phyloP scores from a whole-genome alignment of 2,888 invertebrate genomes.

The Pandemis cinnamomeana region DNA sequence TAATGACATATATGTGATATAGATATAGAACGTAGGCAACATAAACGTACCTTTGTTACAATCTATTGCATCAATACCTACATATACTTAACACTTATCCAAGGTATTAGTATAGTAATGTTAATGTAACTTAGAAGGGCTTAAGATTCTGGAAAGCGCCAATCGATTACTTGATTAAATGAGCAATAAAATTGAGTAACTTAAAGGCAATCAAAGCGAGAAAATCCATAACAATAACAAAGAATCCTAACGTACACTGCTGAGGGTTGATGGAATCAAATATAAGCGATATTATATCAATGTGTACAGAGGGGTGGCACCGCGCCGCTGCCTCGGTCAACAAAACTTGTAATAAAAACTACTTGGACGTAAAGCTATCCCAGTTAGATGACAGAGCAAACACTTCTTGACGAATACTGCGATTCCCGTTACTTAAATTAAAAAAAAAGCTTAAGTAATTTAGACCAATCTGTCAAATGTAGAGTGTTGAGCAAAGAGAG shows the following conservation, averaged over 20 bases:
- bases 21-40: conserved; percentile 14
- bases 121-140: not conserved
- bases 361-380: conserved; percentile 69
- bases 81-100: not conserved
- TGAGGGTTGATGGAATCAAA: conserved; percentile 72
- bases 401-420: conserved; percentile 64
- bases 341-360: conserved; percentile 81
- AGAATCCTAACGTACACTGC: conserved; percentile 52
- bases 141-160: not conserved
- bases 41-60: conserved; percentile 20
- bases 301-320: conserved; percentile 68
- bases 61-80: not conserved
- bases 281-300: conserved; percentile 75
- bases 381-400: conserved; percentile 64
- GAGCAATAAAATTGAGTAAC: conserved; percentile 28
- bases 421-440: conserved; percentile 77
- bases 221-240: conserved; percentile 54
- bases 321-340: conserved; percentile 71
- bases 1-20: conserved; percentile 26
- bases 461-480: conserved; percentile 83
- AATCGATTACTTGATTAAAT: not conserved
- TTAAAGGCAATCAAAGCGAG: conserved; percentile 48
- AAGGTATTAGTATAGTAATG: not conserved
- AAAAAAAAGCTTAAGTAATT: conserved; percentile 80
- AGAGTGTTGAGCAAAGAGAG: conserved; percentile 83